phyloP scores from a whole-genome alignment of 2,797 vertebrate species.

The Crax fasciolata region DNA sequence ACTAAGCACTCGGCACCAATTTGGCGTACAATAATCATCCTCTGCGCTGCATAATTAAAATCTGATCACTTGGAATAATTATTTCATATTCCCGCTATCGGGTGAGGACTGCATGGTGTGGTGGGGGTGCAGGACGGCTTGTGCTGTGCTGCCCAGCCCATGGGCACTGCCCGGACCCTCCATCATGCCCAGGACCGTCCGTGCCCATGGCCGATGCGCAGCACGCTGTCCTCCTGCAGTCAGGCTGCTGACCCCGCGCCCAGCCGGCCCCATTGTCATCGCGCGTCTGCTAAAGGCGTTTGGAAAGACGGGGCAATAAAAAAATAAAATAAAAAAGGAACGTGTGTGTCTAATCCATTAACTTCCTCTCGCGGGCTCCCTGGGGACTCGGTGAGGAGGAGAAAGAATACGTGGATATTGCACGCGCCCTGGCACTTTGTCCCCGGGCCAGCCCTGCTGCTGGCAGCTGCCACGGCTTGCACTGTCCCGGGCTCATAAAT shows the following conservation, averaged over 20 bases:
- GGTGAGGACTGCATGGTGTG: slow-evolving; percentile 49
- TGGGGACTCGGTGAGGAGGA: slow-evolving; percentile 44
- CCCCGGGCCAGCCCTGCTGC: slow-evolving; percentile 57
- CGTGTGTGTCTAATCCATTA: slow-evolving; percentile 65
- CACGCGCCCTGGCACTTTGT: slow-evolving; percentile 75
- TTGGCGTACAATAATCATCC: slow-evolving; percentile 76
- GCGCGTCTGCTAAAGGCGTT: slow-evolving; percentile 42
- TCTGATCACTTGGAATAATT: slow-evolving; percentile 78
- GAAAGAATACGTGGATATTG: slow-evolving; percentile 85
- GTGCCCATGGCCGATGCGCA: background rate
- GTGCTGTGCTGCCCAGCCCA: background rate
- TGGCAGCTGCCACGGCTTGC: slow-evolving; percentile 49
- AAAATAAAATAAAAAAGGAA: slow-evolving; percentile 57
- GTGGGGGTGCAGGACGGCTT: background rate
- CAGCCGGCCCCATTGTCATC: slow-evolving; percentile 37
- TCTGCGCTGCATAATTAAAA: slow-evolving; percentile 79
- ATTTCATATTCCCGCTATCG: slow-evolving; percentile 70
- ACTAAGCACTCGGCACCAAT: slow-evolving; percentile 77
- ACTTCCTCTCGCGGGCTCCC: slow-evolving; percentile 54
- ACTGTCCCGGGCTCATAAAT: slow-evolving; percentile 78
- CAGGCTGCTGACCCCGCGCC: background rate
- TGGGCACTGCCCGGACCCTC: too few species aligned
- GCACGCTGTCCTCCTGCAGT: background rate
- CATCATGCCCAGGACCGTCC: background rate
- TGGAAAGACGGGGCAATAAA: slow-evolving; percentile 65